These are phyloP conservation scores for Aricia agestis DNA, from an alignment of 1,140 invertebrate genomes.

Conservation along the genomic window DNA sequence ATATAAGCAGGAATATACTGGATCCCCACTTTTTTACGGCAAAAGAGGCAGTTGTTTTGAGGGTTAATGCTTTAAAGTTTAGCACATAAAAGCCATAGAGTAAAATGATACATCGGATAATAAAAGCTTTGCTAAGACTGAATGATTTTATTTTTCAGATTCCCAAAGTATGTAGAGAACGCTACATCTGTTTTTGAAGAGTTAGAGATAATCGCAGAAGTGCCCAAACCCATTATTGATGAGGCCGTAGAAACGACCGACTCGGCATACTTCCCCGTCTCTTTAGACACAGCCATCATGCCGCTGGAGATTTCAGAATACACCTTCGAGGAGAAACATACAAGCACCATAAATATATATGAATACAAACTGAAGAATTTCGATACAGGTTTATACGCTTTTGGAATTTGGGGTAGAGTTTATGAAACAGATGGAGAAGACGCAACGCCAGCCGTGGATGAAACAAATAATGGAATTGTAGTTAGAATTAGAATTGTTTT, in stretches of 20 bases:
- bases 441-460: conserved; percentile 30
- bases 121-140: too few relatives aligned
- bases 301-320: conserved; percentile 50
- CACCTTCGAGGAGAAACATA: conserved; percentile 29
- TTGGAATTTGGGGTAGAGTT: conserved; percentile 56
- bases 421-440: conserved; percentile 47
- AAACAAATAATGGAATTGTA: background rate
- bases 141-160: conserved; percentile 38
- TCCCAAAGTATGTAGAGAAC: conserved; percentile 39
- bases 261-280: conserved; percentile 50
- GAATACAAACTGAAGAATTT: conserved; percentile 34
- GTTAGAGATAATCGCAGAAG: conserved; percentile 42
- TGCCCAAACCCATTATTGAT: conserved; percentile 41
- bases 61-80: too few relatives aligned
- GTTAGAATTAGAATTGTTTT: background rate
- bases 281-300: conserved; percentile 50
- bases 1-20: too few relatives aligned
- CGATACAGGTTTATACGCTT: conserved; percentile 43
- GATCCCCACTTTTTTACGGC: too few relatives aligned
- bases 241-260: conserved; percentile 37
- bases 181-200: conserved; percentile 51
- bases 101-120: too few relatives aligned
- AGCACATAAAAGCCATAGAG: too few relatives aligned
- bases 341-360: conserved; percentile 26
- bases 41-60: too few relatives aligned